Percentiles rank a stretch among this genome's conserved stretches.
Conservation (phyloP, 2,113 vertebrate species). For the Forbesichthys agassizii region DNA sequence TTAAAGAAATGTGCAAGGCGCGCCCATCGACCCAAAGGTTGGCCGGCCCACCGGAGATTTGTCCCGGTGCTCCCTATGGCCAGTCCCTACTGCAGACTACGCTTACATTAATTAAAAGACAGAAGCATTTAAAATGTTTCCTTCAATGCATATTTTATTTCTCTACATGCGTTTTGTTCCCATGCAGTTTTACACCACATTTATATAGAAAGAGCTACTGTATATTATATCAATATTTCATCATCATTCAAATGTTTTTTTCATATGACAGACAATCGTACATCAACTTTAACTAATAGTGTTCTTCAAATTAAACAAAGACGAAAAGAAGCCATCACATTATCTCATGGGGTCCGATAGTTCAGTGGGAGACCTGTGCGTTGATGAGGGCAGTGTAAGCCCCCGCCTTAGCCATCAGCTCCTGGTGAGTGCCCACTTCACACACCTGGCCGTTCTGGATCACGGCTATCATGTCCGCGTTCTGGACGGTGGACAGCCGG, state of each 20-base stretch:
- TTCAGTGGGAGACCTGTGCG: constrained; percentile 63
- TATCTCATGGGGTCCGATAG: background rate
- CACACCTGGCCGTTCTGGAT: constrained; percentile 71
- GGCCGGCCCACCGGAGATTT: too few relatives aligned
- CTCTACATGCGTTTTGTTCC: too few relatives aligned
- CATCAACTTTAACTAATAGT: background rate
- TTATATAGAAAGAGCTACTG: too few relatives aligned
- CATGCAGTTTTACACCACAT: too few relatives aligned
- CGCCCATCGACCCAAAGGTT: too few relatives aligned
- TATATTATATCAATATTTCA: too few relatives aligned
- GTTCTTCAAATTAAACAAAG: background rate
- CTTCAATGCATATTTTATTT: too few relatives aligned
- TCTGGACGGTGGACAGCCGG: constrained; percentile 81
- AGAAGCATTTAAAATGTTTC: too few relatives aligned
- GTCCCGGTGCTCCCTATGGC: too few relatives aligned
- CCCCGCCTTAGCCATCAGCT: constrained; percentile 71
- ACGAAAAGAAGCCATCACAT: background rate
- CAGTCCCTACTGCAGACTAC: too few relatives aligned
- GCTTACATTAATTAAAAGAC: too few relatives aligned
- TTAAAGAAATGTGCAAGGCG: too few relatives aligned
- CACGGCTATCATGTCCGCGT: constrained; percentile 78
- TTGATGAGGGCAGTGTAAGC: constrained; percentile 46
- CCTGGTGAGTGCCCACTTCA: constrained; percentile 81
- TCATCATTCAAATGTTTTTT: background rate
- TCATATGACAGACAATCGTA: background rate